A percentile compares a stretch with the other conserved stretches of the same genome.
phyloP scores from a whole-genome alignment of 2,888 invertebrate species.

The Scaptomyza tumidula region DNA sequence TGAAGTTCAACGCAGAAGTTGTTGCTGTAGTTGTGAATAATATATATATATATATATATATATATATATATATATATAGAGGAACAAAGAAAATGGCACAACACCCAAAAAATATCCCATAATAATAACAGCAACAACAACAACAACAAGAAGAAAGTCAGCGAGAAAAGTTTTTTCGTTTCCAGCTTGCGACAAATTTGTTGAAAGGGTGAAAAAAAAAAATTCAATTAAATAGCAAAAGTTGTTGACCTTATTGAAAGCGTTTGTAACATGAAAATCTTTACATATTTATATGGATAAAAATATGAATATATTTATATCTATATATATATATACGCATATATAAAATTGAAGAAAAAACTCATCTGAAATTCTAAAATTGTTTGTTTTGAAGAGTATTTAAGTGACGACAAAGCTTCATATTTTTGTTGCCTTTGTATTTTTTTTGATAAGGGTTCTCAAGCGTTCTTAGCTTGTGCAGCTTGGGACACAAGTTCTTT shows the following conservation, averaged over 20 bases:
- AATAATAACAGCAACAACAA: conserved; percentile 23
- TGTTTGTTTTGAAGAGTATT: conserved; percentile 7
- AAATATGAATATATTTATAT: too few relatives aligned
- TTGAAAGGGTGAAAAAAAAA: not conserved
- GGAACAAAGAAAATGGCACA: not conserved
- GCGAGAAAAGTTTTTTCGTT: conserved; percentile 31
- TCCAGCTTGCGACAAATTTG: not conserved
- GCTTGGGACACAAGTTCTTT: conserved; percentile 9
- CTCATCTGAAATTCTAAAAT: not conserved
- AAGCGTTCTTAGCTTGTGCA: conserved; percentile 18
- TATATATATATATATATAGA: conserved; percentile 50
- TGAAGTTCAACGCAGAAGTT: conserved; percentile 9
- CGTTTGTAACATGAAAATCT: not conserved
- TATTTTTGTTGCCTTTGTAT: conserved; percentile 20
- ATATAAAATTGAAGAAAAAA: not conserved
- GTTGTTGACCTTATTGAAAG: not conserved
- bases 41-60: conserved; percentile 47
- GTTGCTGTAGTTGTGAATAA: conserved; percentile 69
- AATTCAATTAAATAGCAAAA: not conserved
- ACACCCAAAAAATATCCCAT: not conserved
- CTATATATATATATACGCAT: too few relatives aligned
- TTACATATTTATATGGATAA: not conserved
- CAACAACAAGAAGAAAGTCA: conserved; percentile 20
- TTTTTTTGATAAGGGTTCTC: conserved; percentile 60
- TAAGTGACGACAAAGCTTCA: not conserved